Conservation (phyloP, 2,888 invertebrate genomes). For the Chloroclystis v-ata region DNA sequence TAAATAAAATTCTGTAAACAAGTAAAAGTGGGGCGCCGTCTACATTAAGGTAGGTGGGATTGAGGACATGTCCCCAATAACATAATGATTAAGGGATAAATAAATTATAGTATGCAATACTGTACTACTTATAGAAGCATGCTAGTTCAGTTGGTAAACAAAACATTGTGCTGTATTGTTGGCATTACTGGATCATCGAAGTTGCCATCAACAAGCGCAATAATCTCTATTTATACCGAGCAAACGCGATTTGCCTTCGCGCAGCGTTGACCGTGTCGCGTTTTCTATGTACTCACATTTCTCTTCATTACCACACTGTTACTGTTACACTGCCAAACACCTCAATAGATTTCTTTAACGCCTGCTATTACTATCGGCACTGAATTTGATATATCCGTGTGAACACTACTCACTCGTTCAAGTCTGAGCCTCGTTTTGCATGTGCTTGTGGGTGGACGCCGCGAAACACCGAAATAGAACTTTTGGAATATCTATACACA, state of each 20-base stretch:
- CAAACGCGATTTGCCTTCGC: conserved; percentile 26
- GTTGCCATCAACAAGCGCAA: conserved; percentile 41
- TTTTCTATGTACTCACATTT: conserved; percentile 62
- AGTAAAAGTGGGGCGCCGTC: conserved; percentile 43
- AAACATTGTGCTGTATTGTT: conserved; percentile 42
- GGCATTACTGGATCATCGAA: conserved; percentile 44
- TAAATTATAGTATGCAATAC: not conserved
- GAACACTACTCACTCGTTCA: conserved; percentile 54
- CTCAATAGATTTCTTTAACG: conserved; percentile 29
- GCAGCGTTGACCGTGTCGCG: conserved; percentile 15
- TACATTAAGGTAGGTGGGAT: conserved; percentile 40
- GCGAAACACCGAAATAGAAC: conserved; percentile 71
- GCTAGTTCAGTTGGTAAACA: conserved; percentile 46
- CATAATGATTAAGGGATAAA: conserved; percentile 6
- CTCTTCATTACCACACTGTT: conserved; percentile 53
- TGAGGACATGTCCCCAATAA: conserved; percentile 45
- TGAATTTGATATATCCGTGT: conserved; percentile 47
- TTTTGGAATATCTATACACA: conserved; percentile 75
- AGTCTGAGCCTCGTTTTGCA: conserved; percentile 55
- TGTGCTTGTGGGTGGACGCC: conserved; percentile 57
- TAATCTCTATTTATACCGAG: conserved; percentile 42
- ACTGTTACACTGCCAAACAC: conserved; percentile 34
- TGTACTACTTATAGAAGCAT: not conserved
- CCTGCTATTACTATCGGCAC: conserved; percentile 37
- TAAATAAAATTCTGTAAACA: conserved; percentile 49